phyloP scores from a whole-genome alignment of 2,113 vertebrate genomes.

The Nothoprocta perdicaria region DNA sequence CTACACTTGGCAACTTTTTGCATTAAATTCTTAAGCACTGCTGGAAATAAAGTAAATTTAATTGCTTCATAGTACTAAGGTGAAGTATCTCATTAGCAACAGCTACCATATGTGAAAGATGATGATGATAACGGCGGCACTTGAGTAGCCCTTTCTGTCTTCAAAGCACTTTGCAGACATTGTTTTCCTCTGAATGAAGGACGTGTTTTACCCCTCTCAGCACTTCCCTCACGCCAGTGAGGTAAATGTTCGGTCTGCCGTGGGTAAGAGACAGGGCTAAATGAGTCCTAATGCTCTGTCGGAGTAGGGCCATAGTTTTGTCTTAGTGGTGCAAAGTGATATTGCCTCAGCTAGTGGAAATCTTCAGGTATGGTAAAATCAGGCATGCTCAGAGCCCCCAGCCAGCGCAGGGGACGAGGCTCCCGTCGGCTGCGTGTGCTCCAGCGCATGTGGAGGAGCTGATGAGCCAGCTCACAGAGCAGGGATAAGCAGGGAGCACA shows the following conservation, averaged over 20 bases:
- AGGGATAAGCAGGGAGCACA: neutral
- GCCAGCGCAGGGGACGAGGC: neutral
- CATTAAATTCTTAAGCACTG: neutral
- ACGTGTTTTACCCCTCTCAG: neutral
- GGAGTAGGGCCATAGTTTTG: neutral
- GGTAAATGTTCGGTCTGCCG: neutral
- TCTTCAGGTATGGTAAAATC: neutral
- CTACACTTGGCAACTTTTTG: neutral
- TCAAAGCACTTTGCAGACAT: neutral
- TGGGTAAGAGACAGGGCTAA: neutral
- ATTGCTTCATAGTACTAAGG: neutral
- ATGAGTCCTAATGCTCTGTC: neutral
- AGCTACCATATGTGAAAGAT: neutral
- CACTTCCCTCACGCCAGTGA: neutral
- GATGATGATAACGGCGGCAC: neutral
- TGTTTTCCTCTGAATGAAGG: neutral
- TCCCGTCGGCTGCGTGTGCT: neutral
- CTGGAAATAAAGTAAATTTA: neutral
- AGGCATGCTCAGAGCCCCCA: neutral
- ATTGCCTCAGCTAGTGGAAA: neutral
- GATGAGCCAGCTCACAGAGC: neutral
- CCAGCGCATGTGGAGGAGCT: rapidly evolving
- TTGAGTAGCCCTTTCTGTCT: neutral
- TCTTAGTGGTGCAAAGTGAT: neutral
- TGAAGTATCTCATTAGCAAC: neutral